phyloP scores from a whole-genome alignment of 2,888 invertebrate species.

The Pterostichus niger region DNA sequence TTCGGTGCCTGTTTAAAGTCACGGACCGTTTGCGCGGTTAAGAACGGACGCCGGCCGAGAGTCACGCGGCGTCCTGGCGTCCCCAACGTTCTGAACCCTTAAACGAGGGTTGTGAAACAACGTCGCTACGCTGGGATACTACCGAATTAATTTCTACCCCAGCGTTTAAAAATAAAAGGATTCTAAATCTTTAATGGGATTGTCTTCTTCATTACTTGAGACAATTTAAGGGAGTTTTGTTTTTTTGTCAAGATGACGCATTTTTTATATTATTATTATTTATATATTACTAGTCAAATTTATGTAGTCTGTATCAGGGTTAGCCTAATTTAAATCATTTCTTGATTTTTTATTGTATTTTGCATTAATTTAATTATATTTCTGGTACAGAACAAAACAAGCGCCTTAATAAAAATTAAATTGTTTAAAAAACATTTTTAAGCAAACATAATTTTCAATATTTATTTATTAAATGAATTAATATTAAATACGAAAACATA shows the following conservation, averaged over 20 bases:
- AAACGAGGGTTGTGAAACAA: neutral
- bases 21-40: conserved; percentile 53
- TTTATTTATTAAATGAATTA: too few relatives aligned
- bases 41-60: conserved; percentile 38
- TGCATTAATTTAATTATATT: too few relatives aligned
- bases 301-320: too few relatives aligned
- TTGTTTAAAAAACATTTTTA: too few relatives aligned
- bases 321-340: too few relatives aligned
- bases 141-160: conserved; percentile 11
- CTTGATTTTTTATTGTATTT: too few relatives aligned
- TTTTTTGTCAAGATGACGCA: neutral
- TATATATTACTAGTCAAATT: neutral
- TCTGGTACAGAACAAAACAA: too few relatives aligned
- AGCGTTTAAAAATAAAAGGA: conserved; percentile 28
- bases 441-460: too few relatives aligned
- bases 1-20: conserved; percentile 48
- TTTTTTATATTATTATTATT: neutral
- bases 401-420: too few relatives aligned
- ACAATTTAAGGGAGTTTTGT: neutral
- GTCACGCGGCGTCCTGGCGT: conserved; percentile 7
- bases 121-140: neutral
- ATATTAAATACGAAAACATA: too few relatives aligned
- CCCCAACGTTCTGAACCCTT: neutral
- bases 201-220: conserved; percentile 7
- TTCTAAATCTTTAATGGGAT: conserved; percentile 23